A percentile compares a stretch with the other conserved stretches of the same genome.
phyloP scores from a whole-genome alignment of 2,797 vertebrate genomes.

The Cyclura pinguis region DNA sequence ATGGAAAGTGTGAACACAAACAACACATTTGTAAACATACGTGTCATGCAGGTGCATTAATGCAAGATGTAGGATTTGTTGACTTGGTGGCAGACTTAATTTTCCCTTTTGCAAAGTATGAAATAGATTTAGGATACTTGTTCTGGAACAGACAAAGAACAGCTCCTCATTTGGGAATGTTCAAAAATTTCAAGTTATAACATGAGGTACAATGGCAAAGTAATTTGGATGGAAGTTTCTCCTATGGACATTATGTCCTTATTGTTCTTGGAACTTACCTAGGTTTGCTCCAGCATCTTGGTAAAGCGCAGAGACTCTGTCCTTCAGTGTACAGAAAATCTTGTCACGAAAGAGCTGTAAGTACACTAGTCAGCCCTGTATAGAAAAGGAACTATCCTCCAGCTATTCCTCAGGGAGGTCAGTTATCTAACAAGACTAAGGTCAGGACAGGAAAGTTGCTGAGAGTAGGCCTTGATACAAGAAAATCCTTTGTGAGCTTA shows the following conservation, averaged over 20 bases:
- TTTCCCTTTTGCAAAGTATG: neutral
- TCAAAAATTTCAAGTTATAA: neutral
- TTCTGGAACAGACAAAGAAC: neutral
- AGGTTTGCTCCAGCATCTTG: neutral
- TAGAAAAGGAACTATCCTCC: neutral
- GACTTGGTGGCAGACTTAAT: neutral
- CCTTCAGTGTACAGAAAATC: neutral
- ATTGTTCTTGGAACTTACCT: neutral
- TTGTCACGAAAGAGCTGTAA: neutral
- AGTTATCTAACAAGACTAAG: slow-evolving; percentile 23
- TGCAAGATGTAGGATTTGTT: neutral
- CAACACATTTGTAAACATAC: neutral
- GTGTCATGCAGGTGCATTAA: neutral
- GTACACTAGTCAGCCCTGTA: neutral
- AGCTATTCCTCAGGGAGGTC: slow-evolving; percentile 5
- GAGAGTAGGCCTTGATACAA: neutral
- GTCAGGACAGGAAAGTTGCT: slow-evolving; percentile 19
- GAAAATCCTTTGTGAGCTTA: neutral
- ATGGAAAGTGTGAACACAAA: neutral
- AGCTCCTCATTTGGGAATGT: too few relatives aligned
- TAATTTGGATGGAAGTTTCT: neutral
- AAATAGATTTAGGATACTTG: neutral
- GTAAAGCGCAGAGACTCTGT: neutral
- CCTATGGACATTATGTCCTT: neutral
- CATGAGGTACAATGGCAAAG: too few relatives aligned